Evolutionary conservation across 1,140 invertebrate species (phyloP).

Genomic region (Pinna nobilis): DNA sequence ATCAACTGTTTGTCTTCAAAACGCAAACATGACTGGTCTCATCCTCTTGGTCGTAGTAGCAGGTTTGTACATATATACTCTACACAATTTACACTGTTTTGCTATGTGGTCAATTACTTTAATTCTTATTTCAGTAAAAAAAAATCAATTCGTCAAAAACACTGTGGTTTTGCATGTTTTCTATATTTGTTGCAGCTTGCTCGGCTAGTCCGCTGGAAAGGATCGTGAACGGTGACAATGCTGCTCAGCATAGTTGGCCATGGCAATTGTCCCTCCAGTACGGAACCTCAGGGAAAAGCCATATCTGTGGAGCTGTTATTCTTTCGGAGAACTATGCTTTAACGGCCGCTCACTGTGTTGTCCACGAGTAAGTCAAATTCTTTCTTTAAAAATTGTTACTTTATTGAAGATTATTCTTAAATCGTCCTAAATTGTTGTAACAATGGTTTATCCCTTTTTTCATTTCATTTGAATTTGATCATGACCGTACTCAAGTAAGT

Average conservation of each 20-base stretch:
- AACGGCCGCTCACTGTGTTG: slow-evolving; percentile 34
- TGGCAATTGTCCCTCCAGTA: background rate
- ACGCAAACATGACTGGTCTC: no score
- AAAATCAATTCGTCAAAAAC: no score
- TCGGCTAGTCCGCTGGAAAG: background rate
- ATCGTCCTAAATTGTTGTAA: no score
- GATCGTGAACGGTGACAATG: background rate
- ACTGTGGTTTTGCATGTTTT: background rate
- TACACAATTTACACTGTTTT: background rate
- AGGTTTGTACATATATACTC: no score
- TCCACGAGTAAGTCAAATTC: background rate
- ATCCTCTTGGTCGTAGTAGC: no score
- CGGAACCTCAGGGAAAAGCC: background rate
- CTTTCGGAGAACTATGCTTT: slow-evolving; percentile 4
- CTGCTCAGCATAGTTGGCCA: background rate
- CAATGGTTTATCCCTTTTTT: no score
- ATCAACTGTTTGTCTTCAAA: no score
- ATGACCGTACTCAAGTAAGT: no score
- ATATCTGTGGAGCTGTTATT: slow-evolving; percentile 29
- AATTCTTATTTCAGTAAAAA: background rate
- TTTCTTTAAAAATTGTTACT: no score
- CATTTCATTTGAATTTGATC: no score
- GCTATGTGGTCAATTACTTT: background rate
- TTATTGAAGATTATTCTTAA: no score
- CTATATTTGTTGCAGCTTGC: background rate